phyloP scores from a whole-genome alignment of 2,113 vertebrate species.

The Epinephelus cyanopodus region DNA sequence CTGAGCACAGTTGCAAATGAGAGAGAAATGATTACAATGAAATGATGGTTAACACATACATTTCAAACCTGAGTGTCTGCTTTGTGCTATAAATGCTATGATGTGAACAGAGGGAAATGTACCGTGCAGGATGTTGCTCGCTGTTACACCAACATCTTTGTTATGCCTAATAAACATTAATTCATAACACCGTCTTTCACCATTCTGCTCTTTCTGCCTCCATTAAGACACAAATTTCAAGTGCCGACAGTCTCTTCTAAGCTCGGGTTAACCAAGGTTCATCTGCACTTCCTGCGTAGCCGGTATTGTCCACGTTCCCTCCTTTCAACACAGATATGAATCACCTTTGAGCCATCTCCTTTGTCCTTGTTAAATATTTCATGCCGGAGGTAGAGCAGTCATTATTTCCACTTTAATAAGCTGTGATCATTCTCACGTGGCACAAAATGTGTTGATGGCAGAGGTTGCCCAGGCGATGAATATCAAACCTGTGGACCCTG shows the following conservation, averaged over 20 bases:
- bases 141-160: constrained; percentile 30
- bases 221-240: constrained; percentile 52
- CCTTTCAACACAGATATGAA: constrained; percentile 78
- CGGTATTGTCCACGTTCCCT: constrained; percentile 60
- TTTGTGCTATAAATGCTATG: constrained; percentile 32
- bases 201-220: constrained; percentile 34
- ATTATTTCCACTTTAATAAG: constrained; percentile 85
- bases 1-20: constrained; percentile 26
- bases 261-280: constrained; percentile 61
- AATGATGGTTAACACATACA: constrained; percentile 25
- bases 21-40: constrained; percentile 49
- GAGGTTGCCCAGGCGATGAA: constrained; percentile 75
- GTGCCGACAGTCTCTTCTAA: constrained; percentile 24
- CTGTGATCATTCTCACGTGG: constrained; percentile 83
- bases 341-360: constrained; percentile 78
- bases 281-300: constrained; percentile 59
- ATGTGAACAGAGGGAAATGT: constrained; percentile 13
- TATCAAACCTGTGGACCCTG: constrained; percentile 74
- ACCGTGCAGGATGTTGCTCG: neutral
- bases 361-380: constrained; percentile 87
- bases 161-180: constrained; percentile 49
- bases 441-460: constrained; percentile 80
- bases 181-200: constrained; percentile 13
- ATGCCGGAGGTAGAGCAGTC: constrained; percentile 83
- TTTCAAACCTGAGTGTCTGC: constrained; percentile 20